phyloP scores from a whole-genome alignment of 1,140 invertebrate genomes.

The Drosophila ficusphila region DNA sequence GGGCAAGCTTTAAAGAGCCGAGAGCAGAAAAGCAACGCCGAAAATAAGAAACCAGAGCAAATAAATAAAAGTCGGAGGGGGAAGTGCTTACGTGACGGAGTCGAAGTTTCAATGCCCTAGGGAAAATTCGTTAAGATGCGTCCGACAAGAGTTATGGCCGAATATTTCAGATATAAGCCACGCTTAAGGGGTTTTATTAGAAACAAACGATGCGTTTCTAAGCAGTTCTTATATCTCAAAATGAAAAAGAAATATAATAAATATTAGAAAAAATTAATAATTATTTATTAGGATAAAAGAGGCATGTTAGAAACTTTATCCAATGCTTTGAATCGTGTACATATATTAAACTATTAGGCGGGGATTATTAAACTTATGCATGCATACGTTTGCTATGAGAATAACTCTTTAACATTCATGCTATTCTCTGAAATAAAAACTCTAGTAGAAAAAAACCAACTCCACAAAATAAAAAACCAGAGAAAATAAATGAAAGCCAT shows the following conservation, averaged over 20 bases:
- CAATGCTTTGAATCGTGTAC: too few species aligned
- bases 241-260: too few species aligned
- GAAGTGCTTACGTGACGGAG: slow-evolving; percentile 1
- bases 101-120: slow-evolving; percentile 28
- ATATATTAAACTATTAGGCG: background rate
- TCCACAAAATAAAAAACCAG: slow-evolving; percentile 21
- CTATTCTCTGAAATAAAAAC: background rate
- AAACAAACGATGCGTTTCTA: background rate
- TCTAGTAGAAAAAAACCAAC: slow-evolving; percentile 6
- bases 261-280: background rate
- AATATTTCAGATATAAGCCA: background rate
- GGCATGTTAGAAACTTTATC: too few species aligned
- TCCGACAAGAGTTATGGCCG: background rate
- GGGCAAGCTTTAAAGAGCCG: slow-evolving; percentile 36
- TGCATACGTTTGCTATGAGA: background rate
- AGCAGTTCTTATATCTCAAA: background rate
- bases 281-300: too few species aligned
- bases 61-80: slow-evolving; percentile 22
- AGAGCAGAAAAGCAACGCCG: slow-evolving; percentile 19
- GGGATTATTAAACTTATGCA: background rate
- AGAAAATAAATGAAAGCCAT: slow-evolving; percentile 13
- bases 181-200: background rate
- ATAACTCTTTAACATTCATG: background rate
- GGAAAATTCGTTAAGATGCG: background rate
- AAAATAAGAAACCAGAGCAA: slow-evolving; percentile 39